A percentile compares a stretch with the other conserved stretches of the same genome.
phyloP scores from a whole-genome alignment of 2,888 invertebrate genomes.

The Pherbina coryleti region DNA sequence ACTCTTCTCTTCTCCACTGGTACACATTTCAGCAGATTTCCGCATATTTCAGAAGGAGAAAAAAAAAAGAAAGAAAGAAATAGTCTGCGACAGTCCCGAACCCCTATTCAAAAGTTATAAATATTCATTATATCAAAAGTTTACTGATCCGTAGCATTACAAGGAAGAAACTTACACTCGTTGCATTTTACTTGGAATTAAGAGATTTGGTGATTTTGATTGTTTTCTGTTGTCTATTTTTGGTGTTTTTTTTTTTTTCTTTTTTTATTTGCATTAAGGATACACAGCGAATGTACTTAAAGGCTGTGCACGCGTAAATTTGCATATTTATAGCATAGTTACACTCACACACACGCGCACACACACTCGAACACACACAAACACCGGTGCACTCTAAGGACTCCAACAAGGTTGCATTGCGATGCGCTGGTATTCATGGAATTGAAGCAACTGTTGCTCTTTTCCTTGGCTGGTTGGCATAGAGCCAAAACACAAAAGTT shows the following conservation, averaged over 20 bases:
- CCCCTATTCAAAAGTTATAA: neutral
- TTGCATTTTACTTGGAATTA: neutral
- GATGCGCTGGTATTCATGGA: constrained; percentile 28
- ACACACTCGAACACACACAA: neutral
- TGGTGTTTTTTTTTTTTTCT: neutral
- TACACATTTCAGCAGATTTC: too few relatives aligned
- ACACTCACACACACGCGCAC: neutral
- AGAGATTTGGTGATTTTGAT: neutral
- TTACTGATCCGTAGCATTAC: neutral
- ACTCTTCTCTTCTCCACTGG: too few relatives aligned
- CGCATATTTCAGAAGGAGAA: neutral
- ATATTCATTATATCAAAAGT: constrained; percentile 25
- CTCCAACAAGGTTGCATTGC: neutral
- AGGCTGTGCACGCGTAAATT: neutral
- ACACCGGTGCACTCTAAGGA: neutral
- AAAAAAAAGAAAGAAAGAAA: neutral
- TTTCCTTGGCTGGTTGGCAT: constrained; percentile 47
- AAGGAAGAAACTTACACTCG: neutral
- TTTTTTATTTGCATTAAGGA: neutral
- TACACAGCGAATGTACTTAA: neutral
- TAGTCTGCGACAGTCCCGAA: neutral
- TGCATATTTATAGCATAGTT: neutral
- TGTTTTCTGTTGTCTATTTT: neutral
- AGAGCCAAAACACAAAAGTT: constrained; percentile 62
- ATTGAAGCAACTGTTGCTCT: constrained; percentile 65